Conservation (phyloP, 2,113 vertebrate species). For the Hippocampus comes region DNA sequence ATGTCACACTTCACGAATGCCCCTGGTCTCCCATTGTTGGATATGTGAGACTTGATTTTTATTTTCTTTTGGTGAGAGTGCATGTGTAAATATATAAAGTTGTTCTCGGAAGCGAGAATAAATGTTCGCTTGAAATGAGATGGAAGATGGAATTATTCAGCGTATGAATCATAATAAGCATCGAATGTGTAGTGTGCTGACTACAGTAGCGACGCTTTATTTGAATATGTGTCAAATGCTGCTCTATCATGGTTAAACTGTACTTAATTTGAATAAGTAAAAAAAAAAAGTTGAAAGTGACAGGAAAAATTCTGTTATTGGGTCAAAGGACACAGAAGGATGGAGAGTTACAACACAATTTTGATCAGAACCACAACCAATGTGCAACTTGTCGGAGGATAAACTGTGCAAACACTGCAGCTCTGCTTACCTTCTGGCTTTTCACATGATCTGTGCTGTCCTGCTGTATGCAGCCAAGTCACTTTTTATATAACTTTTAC, state of each 20-base stretch:
- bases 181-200: background rate
- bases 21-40: slow-evolving; percentile 41
- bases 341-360: background rate
- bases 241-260: background rate
- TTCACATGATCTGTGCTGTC: background rate
- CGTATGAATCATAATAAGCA: too few relatives aligned
- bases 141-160: background rate
- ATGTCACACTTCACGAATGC: slow-evolving; percentile 47
- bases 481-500: background rate
- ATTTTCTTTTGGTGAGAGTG: slow-evolving; percentile 20
- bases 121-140: slow-evolving; percentile 51
- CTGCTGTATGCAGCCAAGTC: background rate
- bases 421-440: background rate
- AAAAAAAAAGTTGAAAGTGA: too few relatives aligned
- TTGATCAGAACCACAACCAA: background rate
- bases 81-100: slow-evolving; percentile 63
- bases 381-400: background rate
- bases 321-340: too few relatives aligned
- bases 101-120: slow-evolving; percentile 56
- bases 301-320: too few relatives aligned
- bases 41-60: slow-evolving; percentile 23
- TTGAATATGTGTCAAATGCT: background rate
- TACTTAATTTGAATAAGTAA: too few relatives aligned
- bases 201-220: background rate
- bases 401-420: background rate